Conservation (phyloP, 2,888 invertebrate genomes). For the Caenorhabditis sp. region DNA sequence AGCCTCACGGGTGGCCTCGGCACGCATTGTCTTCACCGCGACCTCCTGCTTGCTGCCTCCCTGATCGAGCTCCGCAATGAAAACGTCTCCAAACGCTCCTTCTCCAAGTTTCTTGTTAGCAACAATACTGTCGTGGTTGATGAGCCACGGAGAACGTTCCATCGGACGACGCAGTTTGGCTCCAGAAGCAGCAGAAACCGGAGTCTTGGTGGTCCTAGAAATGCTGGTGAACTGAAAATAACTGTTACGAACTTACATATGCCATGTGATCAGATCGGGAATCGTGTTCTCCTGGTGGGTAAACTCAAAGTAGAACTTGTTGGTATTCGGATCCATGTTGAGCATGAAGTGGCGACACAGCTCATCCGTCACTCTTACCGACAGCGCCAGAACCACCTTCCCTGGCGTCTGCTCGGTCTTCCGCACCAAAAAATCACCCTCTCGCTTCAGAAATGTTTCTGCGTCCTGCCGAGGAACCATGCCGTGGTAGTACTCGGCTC, state of each 20-base stretch:
- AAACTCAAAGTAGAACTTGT: slow-evolving; percentile 65
- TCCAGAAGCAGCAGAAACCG: slow-evolving; percentile 66
- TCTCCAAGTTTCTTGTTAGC: slow-evolving; percentile 75
- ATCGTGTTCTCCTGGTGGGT: slow-evolving; percentile 70
- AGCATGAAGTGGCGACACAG: slow-evolving; percentile 74
- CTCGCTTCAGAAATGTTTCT: slow-evolving; percentile 72
- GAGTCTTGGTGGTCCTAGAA: slow-evolving; percentile 68
- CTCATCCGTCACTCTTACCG: slow-evolving; percentile 63
- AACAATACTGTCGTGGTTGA: slow-evolving; percentile 76
- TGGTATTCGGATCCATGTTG: slow-evolving; percentile 63
- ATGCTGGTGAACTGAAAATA: not conserved
- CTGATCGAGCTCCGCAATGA: slow-evolving; percentile 67
- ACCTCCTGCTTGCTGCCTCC: slow-evolving; percentile 72
- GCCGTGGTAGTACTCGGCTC: slow-evolving; percentile 79
- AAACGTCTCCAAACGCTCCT: slow-evolving; percentile 74
- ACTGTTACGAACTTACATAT: slow-evolving; percentile 58
- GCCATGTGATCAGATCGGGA: slow-evolving; percentile 72
- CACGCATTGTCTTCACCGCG: slow-evolving; percentile 79
- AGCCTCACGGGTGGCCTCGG: slow-evolving; percentile 69
- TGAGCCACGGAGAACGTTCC: slow-evolving; percentile 74
- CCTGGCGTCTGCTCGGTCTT: slow-evolving; percentile 75
- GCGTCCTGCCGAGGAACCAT: slow-evolving; percentile 76
- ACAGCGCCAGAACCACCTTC: slow-evolving; percentile 73
- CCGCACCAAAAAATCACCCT: slow-evolving; percentile 76
- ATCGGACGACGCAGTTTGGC: slow-evolving; percentile 67